A percentile compares a stretch with the other conserved stretches of the same genome.
phyloP scores from a whole-genome alignment of 2,113 vertebrate species.

The Chaenocephalus aceratus region DNA sequence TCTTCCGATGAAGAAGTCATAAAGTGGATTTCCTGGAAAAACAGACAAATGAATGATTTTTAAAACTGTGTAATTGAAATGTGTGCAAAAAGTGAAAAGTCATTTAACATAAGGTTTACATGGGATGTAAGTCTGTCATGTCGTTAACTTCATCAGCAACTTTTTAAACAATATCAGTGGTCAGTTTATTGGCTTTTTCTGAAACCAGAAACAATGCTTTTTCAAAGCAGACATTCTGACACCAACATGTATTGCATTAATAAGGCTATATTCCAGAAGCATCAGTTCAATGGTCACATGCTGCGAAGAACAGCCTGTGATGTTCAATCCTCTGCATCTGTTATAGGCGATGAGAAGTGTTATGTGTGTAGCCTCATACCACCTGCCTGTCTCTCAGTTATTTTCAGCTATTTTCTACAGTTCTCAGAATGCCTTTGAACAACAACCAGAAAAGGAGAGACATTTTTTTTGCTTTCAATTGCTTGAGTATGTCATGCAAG shows the following conservation, averaged over 20 bases:
- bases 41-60: conserved; percentile 4
- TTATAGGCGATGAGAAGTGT: no score
- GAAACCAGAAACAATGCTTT: background rate
- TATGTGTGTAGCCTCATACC: background rate
- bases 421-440: background rate
- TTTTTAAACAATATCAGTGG: background rate
- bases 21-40: conserved; percentile 86
- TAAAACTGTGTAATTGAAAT: background rate
- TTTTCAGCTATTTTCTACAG: background rate
- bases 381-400: background rate
- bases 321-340: background rate
- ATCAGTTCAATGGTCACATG: background rate
- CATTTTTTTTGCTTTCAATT: no score
- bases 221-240: background rate
- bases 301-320: background rate
- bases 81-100: background rate
- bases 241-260: background rate
- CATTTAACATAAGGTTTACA: background rate
- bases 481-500: background rate
- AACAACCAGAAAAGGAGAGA: background rate
- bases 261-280: background rate
- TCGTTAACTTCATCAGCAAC: background rate
- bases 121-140: background rate
- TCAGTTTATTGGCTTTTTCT: no score
- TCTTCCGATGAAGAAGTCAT: conserved; percentile 93